These are phyloP conservation scores for Amiota mariae DNA, from an alignment of 2,888 invertebrate genomes.

Conservation along the genomic window DNA sequence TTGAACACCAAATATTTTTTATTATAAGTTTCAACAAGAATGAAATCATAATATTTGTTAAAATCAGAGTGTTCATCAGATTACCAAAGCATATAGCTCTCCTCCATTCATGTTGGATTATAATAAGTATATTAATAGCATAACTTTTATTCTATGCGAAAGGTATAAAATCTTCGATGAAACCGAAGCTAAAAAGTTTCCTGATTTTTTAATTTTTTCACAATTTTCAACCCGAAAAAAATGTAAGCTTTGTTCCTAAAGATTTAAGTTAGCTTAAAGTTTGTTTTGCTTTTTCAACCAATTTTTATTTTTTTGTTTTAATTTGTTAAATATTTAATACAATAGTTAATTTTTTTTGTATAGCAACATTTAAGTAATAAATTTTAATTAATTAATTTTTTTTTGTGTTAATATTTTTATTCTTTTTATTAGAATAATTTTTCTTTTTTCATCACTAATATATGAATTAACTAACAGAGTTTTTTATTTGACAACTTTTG, in stretches of 20 bases:
- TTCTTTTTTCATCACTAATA: conserved; percentile 50
- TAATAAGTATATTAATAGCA: too few species aligned
- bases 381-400: conserved; percentile 27
- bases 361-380: conserved; percentile 5
- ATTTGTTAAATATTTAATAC: conserved; percentile 33
- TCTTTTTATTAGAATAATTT: conserved; percentile 42
- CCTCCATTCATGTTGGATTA: too few species aligned
- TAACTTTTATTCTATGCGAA: too few species aligned
- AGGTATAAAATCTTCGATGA: not conserved
- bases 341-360: conserved; percentile 39
- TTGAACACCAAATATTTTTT: too few species aligned
- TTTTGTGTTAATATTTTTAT: not conserved
- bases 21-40: too few species aligned
- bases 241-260: too few species aligned
- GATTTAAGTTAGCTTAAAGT: too few species aligned
- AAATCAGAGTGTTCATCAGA: too few species aligned
- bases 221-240: not conserved
- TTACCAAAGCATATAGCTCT: too few species aligned
- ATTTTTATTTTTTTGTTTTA: conserved; percentile 10
- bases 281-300: conserved; percentile 1
- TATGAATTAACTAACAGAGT: conserved; percentile 57
- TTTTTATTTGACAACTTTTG: conserved; percentile 39
- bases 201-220: not conserved
- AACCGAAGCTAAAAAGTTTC: not conserved
- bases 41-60: too few species aligned